Evolutionary conservation across 2,797 vertebrate species (phyloP), one percentile per base, ranked within the genome.

Genomic region (Lateolabrax maculatus): DNA sequence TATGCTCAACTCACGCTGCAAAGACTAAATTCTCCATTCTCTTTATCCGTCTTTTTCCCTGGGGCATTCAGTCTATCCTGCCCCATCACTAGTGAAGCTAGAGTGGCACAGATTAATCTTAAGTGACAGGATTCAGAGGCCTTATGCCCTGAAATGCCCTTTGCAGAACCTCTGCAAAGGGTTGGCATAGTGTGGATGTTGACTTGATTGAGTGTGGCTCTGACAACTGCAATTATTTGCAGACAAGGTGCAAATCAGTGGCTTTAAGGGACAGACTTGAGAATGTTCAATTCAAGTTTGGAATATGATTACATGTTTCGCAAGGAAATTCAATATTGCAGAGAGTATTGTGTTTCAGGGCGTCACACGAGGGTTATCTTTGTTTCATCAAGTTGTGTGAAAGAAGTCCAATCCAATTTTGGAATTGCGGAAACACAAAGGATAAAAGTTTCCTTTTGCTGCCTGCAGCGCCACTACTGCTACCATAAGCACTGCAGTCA

Each of bases 401-500:
- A 51, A 66, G 57, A 53, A 71, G 41, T 75, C 80, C 56, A 79
- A 56, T 66, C 10, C 56, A 37, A 63, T 56, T 86, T 71, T 64
- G 67, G 56, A 71, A 71, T 55, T 0, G 18, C 1, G 3, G 48
- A 53, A 76, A 83, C 43, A 49, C 44, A 77, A 75, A 78, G 52
- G 39, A 73, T 6, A 34, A 64, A 74, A 63, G 66, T 83, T 84
- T 79, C 37, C 56, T 69, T 46, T 61, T 56, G 61, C 71, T 68
- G 43, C 71, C 44, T 8, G 36, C 49, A 52, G 41, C 15, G 9
- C 58, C 48, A 53, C 58, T 25, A 34, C 36, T n/a, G 63, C 75
- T 78, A 58, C 79, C 66, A 58, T 49, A 74, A 82, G 37, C 12
- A 4, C 52, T 43, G 77, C 77, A 89, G 85, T 89, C 89, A 84